Base-by-base conservation (phyloP, 2,888 invertebrate species). In the Archaeoteleia sp. region DNA sequence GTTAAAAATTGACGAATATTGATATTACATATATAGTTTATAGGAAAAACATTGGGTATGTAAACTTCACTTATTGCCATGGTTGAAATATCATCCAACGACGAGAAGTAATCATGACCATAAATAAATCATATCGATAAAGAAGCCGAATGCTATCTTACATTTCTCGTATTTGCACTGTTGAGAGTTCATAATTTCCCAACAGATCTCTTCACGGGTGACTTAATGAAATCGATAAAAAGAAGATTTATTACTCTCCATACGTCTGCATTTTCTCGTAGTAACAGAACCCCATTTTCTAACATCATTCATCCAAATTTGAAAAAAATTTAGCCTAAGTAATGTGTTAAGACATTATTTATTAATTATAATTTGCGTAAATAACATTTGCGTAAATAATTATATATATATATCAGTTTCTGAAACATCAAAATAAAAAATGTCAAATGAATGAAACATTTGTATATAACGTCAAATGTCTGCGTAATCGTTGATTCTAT, bases 121-220 rank as follows among this genome's bases (percentile, higher is more conserved):
- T 49, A 48, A 60, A 67, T 67, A 66, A 66, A 20, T 43, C 54
- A 42, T 37, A 60, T 43, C 60, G 67, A 67, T 60, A 55, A 61
- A 66, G 46, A 54, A 60, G 39, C 55, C 55, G 60, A 66, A 66
- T 37, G 48, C 30, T 48, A 60, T 46, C 48, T 58, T 65, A 43
- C 29, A 25, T 58, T 53, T 45, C 58, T 46, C 35, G 23, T 29
- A 27, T 20, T 43, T 35, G 49, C 46, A 29, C 53, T 35, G 29
- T 67, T 37, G 67, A 55, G 55, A 55, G 60, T 54, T 67, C 60
- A 67, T 67, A 67, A 60, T 67, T 67, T 67, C 35, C 60, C 67
- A 49, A 17, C 60, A 55, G 60, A 60, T 67, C 49, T 49, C 54
- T 42, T 12, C 17, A 8, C 55, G 43, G 54, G 55, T 54, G 58